Percentiles rank a stretch among this genome's conserved stretches.
Conservation (phyloP, 1,140 invertebrate species). For the Lordiphosa mommai region DNA sequence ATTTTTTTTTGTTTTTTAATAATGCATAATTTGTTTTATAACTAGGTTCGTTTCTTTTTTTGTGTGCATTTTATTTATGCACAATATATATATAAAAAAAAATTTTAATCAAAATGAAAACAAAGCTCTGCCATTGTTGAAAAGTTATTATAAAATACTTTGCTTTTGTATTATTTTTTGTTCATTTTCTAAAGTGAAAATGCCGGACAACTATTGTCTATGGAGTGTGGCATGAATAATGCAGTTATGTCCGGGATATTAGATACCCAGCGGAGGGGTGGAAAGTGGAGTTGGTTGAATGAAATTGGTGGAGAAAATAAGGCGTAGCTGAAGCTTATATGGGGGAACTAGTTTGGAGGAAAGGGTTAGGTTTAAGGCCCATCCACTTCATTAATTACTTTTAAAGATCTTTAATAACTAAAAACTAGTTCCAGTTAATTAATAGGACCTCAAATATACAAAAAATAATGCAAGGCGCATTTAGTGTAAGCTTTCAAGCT, state of each 20-base stretch:
- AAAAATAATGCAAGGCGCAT: too few species aligned
- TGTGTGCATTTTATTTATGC: slow-evolving; percentile 49
- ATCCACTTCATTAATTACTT: too few species aligned
- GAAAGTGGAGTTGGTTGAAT: too few species aligned
- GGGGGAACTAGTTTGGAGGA: too few species aligned
- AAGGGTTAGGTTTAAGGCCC: background rate
- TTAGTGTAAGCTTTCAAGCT: too few species aligned
- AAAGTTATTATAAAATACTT: slow-evolving; percentile 68
- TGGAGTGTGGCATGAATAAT: slow-evolving; percentile 20
- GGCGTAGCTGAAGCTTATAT: too few species aligned
- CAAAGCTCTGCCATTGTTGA: slow-evolving; percentile 63
- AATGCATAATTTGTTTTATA: slow-evolving; percentile 76
- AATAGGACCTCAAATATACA: too few species aligned
- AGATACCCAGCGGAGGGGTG: background rate
- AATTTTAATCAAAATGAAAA: slow-evolving; percentile 72
- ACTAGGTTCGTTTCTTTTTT: slow-evolving; percentile 39
- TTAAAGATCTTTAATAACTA: too few species aligned
- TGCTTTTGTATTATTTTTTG: slow-evolving; percentile 30
- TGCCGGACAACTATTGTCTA: slow-evolving; percentile 45
- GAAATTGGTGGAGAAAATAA: too few species aligned
- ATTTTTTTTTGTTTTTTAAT: slow-evolving; percentile 52
- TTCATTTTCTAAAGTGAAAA: slow-evolving; percentile 57
- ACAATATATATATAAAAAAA: slow-evolving; percentile 47
- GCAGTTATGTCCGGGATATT: background rate
- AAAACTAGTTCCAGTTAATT: too few species aligned